phyloP scores from a whole-genome alignment of 2,888 invertebrate species.

The Eupithecia pulchellata region DNA sequence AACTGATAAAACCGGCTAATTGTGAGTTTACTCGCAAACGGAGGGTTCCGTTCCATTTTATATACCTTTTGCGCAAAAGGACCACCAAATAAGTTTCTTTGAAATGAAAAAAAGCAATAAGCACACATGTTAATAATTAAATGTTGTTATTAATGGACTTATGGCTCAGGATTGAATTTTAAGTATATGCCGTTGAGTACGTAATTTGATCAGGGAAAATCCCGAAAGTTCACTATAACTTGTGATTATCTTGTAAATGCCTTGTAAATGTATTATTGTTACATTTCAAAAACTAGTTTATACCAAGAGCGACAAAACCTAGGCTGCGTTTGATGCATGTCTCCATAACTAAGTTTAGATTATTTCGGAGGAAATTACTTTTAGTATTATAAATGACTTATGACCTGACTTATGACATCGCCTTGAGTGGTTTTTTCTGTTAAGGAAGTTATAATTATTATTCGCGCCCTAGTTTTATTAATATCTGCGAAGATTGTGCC shows the following conservation, averaged over 20 bases:
- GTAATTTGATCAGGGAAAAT: constrained; percentile 20
- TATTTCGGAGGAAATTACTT: not conserved
- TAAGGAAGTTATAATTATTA: not conserved
- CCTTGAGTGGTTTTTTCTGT: not conserved
- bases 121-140: no score
- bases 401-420: not conserved
- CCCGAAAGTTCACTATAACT: constrained; percentile 18
- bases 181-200: not conserved
- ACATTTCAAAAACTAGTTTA: constrained; percentile 24
- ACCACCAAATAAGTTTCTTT: no score
- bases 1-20: not conserved
- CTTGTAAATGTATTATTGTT: constrained; percentile 11
- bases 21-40: no score
- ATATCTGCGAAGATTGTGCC: not conserved
- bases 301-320: constrained; percentile 12
- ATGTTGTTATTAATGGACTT: constrained; percentile 5
- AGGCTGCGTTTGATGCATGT: constrained; percentile 21
- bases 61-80: no score
- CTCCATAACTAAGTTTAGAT: constrained; percentile 11
- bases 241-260: constrained; percentile 10
- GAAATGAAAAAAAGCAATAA: no score
- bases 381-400: not conserved
- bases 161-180: not conserved
- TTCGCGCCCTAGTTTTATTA: not conserved
- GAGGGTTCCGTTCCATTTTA: no score